These are phyloP conservation scores for Leptogaster cylindrica DNA, from an alignment of 2,888 invertebrate species.

Conservation along the genomic window DNA sequence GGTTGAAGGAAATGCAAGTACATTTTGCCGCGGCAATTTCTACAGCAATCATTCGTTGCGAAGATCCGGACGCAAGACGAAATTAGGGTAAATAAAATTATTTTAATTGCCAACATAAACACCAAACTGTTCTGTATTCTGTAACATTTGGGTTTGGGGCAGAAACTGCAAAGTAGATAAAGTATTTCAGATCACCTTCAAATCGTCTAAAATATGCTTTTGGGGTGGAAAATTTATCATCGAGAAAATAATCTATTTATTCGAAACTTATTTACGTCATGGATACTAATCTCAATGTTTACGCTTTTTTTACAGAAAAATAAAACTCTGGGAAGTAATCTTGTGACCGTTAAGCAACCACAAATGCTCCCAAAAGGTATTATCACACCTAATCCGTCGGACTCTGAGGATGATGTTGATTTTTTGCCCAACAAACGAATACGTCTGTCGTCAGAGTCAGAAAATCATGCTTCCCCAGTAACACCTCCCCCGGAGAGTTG, in stretches of 20 bases:
- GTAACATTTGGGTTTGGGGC: too few species aligned
- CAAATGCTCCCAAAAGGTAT: slow-evolving; percentile 55
- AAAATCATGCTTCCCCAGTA: slow-evolving; percentile 43
- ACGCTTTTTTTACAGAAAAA: slow-evolving; percentile 13
- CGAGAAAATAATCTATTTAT: not conserved
- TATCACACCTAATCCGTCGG: slow-evolving; percentile 85
- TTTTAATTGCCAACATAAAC: too few species aligned
- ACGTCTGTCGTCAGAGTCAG: not conserved
- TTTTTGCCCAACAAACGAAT: slow-evolving; percentile 19
- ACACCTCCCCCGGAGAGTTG: not conserved
- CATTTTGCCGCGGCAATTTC: too few species aligned
- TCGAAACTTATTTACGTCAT: too few species aligned
- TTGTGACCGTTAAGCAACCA: not conserved
- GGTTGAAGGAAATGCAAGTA: too few species aligned
- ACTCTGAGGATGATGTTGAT: slow-evolving; percentile 70
- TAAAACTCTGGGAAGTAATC: not conserved
- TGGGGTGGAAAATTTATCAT: not conserved
- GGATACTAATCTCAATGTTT: not conserved
- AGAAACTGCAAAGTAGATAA: too few species aligned
- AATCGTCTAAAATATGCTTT: too few species aligned
- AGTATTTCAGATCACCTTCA: too few species aligned
- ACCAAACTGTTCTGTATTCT: too few species aligned
- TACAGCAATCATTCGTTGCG: too few species aligned
- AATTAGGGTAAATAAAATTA: too few species aligned
- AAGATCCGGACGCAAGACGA: too few species aligned